Conservation (phyloP, 2,888 invertebrate genomes). For the Tuberolachnus salignus region DNA sequence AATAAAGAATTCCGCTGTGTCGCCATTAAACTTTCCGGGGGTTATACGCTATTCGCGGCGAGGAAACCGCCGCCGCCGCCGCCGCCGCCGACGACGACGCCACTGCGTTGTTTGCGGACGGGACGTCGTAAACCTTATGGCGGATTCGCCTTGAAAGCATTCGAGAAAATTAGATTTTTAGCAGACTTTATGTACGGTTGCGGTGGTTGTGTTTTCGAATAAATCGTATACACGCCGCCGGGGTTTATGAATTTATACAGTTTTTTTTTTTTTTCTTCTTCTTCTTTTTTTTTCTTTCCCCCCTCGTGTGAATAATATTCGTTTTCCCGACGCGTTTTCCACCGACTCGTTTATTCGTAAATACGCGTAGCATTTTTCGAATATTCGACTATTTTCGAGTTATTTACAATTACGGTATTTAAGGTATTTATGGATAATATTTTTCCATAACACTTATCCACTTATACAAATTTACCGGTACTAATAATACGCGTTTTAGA, state of each 20-base stretch:
- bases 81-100: background rate
- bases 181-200: constrained; percentile 14
- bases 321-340: too few relatives aligned
- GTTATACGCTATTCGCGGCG: constrained; percentile 8
- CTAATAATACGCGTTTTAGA: too few relatives aligned
- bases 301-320: too few relatives aligned
- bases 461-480: too few relatives aligned
- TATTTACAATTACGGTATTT: too few relatives aligned
- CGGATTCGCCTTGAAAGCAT: constrained; percentile 47
- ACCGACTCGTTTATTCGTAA: too few relatives aligned
- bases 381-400: too few relatives aligned
- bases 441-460: too few relatives aligned
- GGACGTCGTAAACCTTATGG: constrained; percentile 29
- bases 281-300: too few relatives aligned
- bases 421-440: too few relatives aligned
- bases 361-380: too few relatives aligned
- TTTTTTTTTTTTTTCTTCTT: too few relatives aligned
- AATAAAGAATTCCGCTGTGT: constrained; percentile 30
- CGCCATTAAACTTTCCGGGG: constrained; percentile 13
- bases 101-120: constrained; percentile 19
- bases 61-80: constrained; percentile 18
- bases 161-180: constrained; percentile 51
- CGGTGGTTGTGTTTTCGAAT: background rate
- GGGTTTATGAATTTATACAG: constrained; percentile 6
- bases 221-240: constrained; percentile 8